phyloP scores from a whole-genome alignment of 1,140 invertebrate species.

The Acyrthosiphon pisum region DNA sequence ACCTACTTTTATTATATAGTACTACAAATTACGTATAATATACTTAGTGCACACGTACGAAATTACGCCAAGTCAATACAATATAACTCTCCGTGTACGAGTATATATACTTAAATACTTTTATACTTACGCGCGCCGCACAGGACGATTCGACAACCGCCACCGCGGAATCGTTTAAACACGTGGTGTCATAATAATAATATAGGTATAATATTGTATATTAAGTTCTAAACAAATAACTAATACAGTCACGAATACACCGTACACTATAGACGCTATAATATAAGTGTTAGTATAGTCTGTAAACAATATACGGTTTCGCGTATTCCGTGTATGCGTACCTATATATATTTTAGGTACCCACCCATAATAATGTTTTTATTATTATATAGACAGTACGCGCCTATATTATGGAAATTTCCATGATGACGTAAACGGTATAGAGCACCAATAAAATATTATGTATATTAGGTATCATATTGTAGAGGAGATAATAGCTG shows the following conservation, averaged over 20 bases:
- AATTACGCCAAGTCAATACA: not conserved
- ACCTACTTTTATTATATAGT: not conserved
- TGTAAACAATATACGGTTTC: not conserved
- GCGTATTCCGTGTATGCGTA: not conserved
- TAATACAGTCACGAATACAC: not conserved
- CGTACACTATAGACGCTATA: not conserved
- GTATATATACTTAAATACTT: too few relatives aligned
- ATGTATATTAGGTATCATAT: not conserved
- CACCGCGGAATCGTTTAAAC: not conserved
- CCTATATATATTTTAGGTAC: not conserved
- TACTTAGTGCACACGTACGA: not conserved
- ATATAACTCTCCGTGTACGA: not conserved
- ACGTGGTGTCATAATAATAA: not conserved
- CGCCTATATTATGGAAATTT: not conserved
- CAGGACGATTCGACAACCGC: not conserved
- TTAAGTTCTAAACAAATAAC: constrained; percentile 18
- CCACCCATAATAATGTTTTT: not conserved
- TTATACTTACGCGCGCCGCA: not conserved
- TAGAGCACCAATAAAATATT: not conserved
- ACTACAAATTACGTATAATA: not conserved
- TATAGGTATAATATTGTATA: not conserved
- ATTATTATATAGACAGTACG: not conserved
- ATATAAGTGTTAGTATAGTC: not conserved
- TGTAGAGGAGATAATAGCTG: not conserved
- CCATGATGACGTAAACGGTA: not conserved